These are phyloP conservation scores for Hydrozoanthus tunicans DNA, from an alignment of 64 coral and sea anemone species.

Conservation along the genomic window DNA sequence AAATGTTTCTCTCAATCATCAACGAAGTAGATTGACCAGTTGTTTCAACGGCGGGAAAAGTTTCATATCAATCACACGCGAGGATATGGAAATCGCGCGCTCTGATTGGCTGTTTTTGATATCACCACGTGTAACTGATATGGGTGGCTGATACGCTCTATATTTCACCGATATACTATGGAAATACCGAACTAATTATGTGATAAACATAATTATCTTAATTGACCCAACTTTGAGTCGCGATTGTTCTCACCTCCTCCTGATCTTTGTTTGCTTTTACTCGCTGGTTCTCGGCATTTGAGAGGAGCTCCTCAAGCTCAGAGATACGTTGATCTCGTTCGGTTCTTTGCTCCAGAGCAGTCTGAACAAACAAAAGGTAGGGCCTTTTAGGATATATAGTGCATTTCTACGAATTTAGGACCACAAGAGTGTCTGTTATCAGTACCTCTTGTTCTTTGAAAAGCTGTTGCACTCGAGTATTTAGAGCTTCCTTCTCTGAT, in stretches of 20 bases:
- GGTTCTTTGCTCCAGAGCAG: neutral
- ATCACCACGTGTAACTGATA: too few species aligned
- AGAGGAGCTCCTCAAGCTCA: constrained; percentile 20
- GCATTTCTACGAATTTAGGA: neutral
- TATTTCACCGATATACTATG: too few species aligned
- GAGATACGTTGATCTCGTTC: constrained; percentile 14
- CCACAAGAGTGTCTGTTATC: too few species aligned
- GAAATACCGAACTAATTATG: too few species aligned
- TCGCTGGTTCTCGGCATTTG: constrained; percentile 18
- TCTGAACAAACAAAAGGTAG: neutral
- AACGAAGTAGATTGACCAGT: too few species aligned
- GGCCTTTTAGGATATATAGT: neutral
- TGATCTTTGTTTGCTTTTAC: neutral
- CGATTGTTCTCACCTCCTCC: neutral
- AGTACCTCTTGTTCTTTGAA: constrained; percentile 38
- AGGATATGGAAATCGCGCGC: too few species aligned
- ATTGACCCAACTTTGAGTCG: neutral
- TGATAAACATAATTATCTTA: neutral
- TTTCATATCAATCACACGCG: too few species aligned
- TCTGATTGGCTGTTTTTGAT: too few species aligned
- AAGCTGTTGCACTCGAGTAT: constrained; percentile 31
- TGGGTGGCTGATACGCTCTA: too few species aligned
- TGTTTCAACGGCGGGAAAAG: too few species aligned
- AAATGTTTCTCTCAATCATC: too few species aligned
- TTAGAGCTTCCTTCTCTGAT: constrained; percentile 27